Evolutionary conservation across 2,888 invertebrate species (phyloP), one percentile per base, ranked within the genome.

Genomic region (Chironomus tentans): DNA sequence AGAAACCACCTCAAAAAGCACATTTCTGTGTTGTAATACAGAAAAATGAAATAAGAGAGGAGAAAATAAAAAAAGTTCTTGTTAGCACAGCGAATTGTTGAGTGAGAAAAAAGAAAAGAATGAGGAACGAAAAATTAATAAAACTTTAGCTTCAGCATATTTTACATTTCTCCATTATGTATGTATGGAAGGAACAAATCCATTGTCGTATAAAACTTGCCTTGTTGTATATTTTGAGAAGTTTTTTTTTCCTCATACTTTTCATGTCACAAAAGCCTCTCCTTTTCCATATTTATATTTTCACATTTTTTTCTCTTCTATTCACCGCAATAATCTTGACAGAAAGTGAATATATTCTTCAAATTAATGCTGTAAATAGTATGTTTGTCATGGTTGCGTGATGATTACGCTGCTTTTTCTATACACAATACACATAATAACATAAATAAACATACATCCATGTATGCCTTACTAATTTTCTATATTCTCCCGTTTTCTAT

Each of bases 101-200:
- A 65, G 18, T 15, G n/a, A 65, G 24, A 65, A 22, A 24, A 24
- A 65, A 65, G 38, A 38, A 10, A 12, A 24, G 21, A 24, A 65
- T 24, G 24, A 65, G 65, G 65, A 65, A 56, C n/a, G 56, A 65
- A 13, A 65, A 65, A 65, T 65, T 65, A 65, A 65, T 65, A 65
- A 65, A 65, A 65, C 65, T 65, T 65, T 65, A 13, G 21, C 65
- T 65, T 24, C 56, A 18, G 18, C 56, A 18, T 56, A 56, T 56
- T 56, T 56, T 56, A 18, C 56, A 56, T 56, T 15, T 56, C 56
- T 18, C 56, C 38, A 38, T 38, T 38, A 38, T 38, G n/a, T n/a
- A n/a, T 3, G 38, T 38, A 38, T 38, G 38, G 38, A 38, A 38
- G 38, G 38, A 38, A 4, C 38, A 38, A 38, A 38, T 38, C 38